Percentiles rank a stretch among this genome's conserved stretches.
phyloP scores from a whole-genome alignment of 2,113 vertebrate species.

The Alces alces region DNA sequence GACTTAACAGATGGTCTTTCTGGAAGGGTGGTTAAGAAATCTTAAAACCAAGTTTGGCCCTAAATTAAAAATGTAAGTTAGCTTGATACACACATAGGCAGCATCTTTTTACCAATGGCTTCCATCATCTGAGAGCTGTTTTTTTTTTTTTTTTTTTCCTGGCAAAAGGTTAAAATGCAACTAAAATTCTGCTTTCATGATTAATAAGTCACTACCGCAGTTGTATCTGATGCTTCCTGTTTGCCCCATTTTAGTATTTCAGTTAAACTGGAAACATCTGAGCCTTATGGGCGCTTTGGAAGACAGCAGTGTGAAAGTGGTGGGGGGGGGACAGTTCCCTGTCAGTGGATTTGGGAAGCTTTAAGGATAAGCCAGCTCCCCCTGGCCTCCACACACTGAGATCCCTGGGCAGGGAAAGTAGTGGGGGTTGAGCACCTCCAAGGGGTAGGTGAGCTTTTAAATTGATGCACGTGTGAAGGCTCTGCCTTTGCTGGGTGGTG shows the following conservation, averaged over 20 bases:
- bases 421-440: background rate
- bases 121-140: background rate
- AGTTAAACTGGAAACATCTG: slow-evolving; percentile 73
- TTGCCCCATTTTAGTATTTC: slow-evolving; percentile 71
- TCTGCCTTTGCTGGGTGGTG: background rate
- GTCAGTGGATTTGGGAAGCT: background rate
- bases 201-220: slow-evolving; percentile 79
- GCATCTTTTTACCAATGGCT: background rate
- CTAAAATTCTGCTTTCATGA: slow-evolving; percentile 75
- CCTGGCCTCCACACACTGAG: background rate
- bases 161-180: slow-evolving; percentile 71
- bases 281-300: slow-evolving; percentile 19
- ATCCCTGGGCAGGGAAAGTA: background rate
- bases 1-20: background rate
- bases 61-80: slow-evolving; percentile 9
- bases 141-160: slow-evolving; percentile 54
- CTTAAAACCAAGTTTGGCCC: background rate
- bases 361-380: slow-evolving; percentile 42
- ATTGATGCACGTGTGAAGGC: background rate
- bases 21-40: slow-evolving; percentile 2
- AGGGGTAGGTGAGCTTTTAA: background rate
- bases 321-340: background rate
- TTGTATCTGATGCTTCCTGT: slow-evolving; percentile 82
- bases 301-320: slow-evolving; percentile 40
- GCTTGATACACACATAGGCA: background rate